Evolutionary conservation across 2,113 vertebrate genomes (phyloP).

Genomic region (Rattus rattus): DNA sequence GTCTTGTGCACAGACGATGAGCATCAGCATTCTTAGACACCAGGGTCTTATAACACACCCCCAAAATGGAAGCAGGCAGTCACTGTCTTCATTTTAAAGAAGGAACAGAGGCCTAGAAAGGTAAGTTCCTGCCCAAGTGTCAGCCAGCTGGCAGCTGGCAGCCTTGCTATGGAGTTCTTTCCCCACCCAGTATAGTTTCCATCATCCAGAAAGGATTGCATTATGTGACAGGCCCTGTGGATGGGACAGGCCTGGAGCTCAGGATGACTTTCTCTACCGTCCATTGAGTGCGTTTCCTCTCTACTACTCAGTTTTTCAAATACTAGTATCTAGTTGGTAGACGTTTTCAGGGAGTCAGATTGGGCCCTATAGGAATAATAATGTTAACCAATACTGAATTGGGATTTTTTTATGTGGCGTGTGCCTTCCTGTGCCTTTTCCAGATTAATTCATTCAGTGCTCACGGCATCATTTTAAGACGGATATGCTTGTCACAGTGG

Average conservation of each 20-base stretch:
- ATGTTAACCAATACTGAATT: not conserved
- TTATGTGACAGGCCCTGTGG: fast-evolving
- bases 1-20: fast-evolving
- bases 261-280: not conserved
- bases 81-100: not conserved
- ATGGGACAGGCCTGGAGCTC: no score
- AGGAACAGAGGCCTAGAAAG: not conserved
- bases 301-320: not conserved
- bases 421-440: not conserved
- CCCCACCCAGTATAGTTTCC: not conserved
- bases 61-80: not conserved
- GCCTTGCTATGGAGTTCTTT: not conserved
- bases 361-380: not conserved
- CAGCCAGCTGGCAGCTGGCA: not conserved
- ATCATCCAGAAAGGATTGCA: fast-evolving
- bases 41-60: not conserved
- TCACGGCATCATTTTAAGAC: not conserved
- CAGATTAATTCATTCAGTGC: not conserved
- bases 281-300: not conserved
- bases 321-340: not conserved
- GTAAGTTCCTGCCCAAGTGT: not conserved
- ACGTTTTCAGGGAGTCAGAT: not conserved
- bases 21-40: not conserved
- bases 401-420: not conserved
- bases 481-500: not conserved